Evolutionary conservation across 1,140 invertebrate species (phyloP).

Genomic region (Ceratina japonica): DNA sequence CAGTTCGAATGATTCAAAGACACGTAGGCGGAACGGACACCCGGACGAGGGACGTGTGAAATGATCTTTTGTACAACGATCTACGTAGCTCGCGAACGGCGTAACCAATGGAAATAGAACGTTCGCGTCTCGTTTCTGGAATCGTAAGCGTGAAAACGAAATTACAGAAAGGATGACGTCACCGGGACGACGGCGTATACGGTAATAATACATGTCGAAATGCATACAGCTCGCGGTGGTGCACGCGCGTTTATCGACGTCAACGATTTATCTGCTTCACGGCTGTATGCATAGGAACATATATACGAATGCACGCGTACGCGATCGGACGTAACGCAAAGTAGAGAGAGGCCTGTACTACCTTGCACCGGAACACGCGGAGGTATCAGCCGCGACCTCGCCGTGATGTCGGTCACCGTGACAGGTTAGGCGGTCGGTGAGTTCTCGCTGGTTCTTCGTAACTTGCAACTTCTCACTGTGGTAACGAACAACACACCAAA

Average conservation of each 20-base stretch:
- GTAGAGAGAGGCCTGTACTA: constrained; percentile 50
- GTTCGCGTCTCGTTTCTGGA: constrained; percentile 12
- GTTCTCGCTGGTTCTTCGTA: constrained; percentile 36
- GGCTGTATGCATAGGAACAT: not conserved
- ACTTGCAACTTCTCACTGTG: constrained; percentile 37
- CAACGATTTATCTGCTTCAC: constrained; percentile 44
- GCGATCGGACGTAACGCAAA: constrained; percentile 24
- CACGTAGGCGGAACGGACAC: not conserved
- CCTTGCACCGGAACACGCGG: constrained; percentile 61
- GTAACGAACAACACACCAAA: constrained; percentile 44
- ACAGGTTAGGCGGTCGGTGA: constrained; percentile 45
- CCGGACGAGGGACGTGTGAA: not conserved
- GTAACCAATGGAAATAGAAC: not conserved
- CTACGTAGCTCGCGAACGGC: not conserved
- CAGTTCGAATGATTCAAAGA: not conserved
- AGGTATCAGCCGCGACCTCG: constrained; percentile 54
- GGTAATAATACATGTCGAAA: not conserved
- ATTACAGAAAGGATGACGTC: constrained; percentile 54
- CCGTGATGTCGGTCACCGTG: constrained; percentile 61
- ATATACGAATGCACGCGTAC: constrained; percentile 9
- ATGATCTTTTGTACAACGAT: constrained; percentile 14
- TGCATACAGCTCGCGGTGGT: constrained; percentile 13
- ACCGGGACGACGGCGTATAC: constrained; percentile 26
- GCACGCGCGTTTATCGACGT: constrained; percentile 51
- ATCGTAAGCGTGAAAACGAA: constrained; percentile 25